Conservation (phyloP, 64 coral and sea anemone species). For the Platygyra sinensis region DNA sequence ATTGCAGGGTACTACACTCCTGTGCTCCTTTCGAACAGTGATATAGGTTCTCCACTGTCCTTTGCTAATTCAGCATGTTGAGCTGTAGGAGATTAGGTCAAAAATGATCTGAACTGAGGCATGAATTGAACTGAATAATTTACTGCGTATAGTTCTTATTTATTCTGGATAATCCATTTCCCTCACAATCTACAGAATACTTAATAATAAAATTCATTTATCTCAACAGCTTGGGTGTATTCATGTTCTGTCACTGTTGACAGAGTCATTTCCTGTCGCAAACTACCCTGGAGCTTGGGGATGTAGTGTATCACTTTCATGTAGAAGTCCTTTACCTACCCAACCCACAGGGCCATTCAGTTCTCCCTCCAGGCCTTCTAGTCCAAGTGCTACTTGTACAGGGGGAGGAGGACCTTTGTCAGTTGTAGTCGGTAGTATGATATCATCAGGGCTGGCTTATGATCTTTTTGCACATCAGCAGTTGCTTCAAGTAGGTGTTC, state of each 20-base stretch:
- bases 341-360: constrained; percentile 20
- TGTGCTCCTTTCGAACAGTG: too few relatives aligned
- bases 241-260: constrained; percentile 62
- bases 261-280: constrained; percentile 61
- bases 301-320: constrained; percentile 65
- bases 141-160: too few relatives aligned
- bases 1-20: too few relatives aligned
- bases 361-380: constrained; percentile 66
- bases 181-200: too few relatives aligned
- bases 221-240: constrained; percentile 78
- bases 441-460: constrained; percentile 87
- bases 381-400: constrained; percentile 71
- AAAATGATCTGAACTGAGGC: too few relatives aligned
- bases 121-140: too few relatives aligned
- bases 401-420: constrained; percentile 87
- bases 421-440: constrained; percentile 75
- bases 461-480: constrained; percentile 91
- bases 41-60: too few relatives aligned
- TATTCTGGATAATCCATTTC: too few relatives aligned
- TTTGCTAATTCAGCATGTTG: too few relatives aligned
- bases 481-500: constrained; percentile 66
- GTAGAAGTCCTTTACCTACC: constrained; percentile 73
- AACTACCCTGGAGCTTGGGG: constrained; percentile 74
- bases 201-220: background rate
- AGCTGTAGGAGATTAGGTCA: too few relatives aligned